phyloP scores from a whole-genome alignment of 92 coral and sea anemone genomes.

The Ricordea florida region DNA sequence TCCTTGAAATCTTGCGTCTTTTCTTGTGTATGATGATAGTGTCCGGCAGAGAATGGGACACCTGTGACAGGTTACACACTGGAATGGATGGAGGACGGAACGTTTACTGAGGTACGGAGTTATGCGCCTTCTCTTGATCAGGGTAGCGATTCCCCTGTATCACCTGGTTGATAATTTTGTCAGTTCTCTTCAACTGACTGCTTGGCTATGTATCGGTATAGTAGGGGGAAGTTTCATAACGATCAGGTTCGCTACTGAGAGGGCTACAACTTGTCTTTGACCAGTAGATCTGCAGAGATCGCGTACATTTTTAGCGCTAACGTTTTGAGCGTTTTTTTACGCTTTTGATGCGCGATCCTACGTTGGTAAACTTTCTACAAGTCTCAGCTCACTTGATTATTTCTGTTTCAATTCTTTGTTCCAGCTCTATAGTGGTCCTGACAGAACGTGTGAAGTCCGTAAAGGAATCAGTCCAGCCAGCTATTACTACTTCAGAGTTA shows the following conservation, averaged over 20 bases:
- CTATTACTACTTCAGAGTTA: conserved; percentile 85
- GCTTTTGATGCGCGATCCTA: too few relatives aligned
- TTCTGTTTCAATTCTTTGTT: background rate
- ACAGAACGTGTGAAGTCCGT: conserved; percentile 79
- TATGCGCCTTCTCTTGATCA: background rate
- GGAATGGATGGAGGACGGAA: conserved; percentile 81
- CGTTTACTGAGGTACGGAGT: conserved; percentile 75
- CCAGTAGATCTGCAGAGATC: too few relatives aligned
- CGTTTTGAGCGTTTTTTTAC: too few relatives aligned
- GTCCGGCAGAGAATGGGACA: conserved; percentile 84
- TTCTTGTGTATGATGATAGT: conserved; percentile 26
- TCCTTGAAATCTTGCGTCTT: background rate
- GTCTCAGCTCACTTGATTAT: background rate
- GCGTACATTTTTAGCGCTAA: too few relatives aligned
- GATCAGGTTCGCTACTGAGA: too few relatives aligned
- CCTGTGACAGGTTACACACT: conserved; percentile 89
- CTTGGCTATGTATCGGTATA: too few relatives aligned
- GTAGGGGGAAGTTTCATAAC: too few relatives aligned
- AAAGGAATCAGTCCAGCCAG: conserved; percentile 90
- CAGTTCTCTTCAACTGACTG: too few relatives aligned
- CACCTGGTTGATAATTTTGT: too few relatives aligned
- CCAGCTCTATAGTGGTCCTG: conserved; percentile 88
- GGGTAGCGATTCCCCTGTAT: too few relatives aligned
- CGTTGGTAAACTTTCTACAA: background rate
- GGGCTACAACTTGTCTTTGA: too few relatives aligned